Conservation (phyloP, 2,888 invertebrate species). For the Pristionchus japonicus region DNA sequence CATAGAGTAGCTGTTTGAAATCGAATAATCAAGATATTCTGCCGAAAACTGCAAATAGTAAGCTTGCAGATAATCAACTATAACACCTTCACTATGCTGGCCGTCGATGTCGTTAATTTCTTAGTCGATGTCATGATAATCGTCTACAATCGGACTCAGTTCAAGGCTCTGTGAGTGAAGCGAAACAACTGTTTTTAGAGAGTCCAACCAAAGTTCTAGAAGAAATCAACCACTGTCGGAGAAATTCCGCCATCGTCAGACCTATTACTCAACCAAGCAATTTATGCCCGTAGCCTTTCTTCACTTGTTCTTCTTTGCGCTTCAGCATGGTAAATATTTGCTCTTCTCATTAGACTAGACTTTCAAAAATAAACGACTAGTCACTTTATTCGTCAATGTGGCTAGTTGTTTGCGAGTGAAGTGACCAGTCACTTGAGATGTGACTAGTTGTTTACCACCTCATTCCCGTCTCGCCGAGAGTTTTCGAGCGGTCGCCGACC, state of each 20-base stretch:
- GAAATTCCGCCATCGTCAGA: slow-evolving; percentile 1
- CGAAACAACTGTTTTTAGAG: neutral
- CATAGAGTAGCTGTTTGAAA: no score
- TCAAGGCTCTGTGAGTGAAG: neutral
- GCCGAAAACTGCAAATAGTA: no score
- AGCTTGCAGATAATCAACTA: neutral
- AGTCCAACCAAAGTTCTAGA: neutral
- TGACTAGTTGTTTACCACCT: no score
- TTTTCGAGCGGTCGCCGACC: no score
- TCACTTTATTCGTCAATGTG: no score
- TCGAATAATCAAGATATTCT: no score
- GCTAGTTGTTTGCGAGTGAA: no score
- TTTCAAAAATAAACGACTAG: no score
- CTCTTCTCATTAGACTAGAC: no score
- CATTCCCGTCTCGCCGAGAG: no score
- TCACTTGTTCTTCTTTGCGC: neutral
- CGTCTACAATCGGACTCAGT: neutral
- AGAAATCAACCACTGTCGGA: neutral
- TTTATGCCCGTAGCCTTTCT: neutral
- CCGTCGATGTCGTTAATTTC: neutral
- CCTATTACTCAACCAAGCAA: neutral
- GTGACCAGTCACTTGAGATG: no score
- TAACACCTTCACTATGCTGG: neutral
- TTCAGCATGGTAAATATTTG: neutral
- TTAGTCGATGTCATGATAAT: neutral